These are phyloP conservation scores for Leptoclinus maculatus DNA, from an alignment of 2,797 vertebrate genomes.

Conservation along the genomic window DNA sequence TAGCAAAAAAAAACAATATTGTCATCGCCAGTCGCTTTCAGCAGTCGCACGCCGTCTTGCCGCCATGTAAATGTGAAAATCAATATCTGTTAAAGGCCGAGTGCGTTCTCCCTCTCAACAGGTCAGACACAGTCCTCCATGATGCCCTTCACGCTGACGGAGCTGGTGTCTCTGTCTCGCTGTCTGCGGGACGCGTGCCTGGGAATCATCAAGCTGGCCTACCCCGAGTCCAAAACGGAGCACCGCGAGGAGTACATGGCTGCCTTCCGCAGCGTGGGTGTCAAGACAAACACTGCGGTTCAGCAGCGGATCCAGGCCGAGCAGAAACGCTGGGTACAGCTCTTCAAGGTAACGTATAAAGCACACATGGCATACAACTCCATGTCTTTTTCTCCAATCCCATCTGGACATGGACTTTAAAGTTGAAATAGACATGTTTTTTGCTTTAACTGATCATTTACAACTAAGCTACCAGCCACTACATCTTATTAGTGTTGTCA, in stretches of 20 bases:
- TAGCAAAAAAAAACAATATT: slow-evolving; percentile 13
- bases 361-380: too few relatives aligned
- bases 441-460: neutral
- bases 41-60: slow-evolving; percentile 2
- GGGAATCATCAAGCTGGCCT: slow-evolving; percentile 97
- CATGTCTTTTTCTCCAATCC: too few relatives aligned
- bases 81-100: slow-evolving; percentile 55
- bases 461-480: neutral
- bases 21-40: slow-evolving; percentile 28
- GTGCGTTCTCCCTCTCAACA: slow-evolving; percentile 51
- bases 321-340: slow-evolving; percentile 96
- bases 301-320: slow-evolving; percentile 93
- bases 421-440: too few relatives aligned
- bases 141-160: slow-evolving; percentile 96
- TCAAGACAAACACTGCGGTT: slow-evolving; percentile 90
- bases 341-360: slow-evolving; percentile 91
- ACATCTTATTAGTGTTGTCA: neutral
- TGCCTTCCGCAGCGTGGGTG: slow-evolving; percentile 94
- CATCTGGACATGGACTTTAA: too few relatives aligned
- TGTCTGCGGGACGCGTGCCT: slow-evolving; percentile 96
- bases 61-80: slow-evolving; percentile 53
- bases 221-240: slow-evolving; percentile 96
- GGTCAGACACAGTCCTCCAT: slow-evolving; percentile 91
- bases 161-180: slow-evolving; percentile 93
- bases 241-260: slow-evolving; percentile 94